Base-by-base conservation (phyloP, 2,888 invertebrate species). In the Choristoneura rosaceana region DNA sequence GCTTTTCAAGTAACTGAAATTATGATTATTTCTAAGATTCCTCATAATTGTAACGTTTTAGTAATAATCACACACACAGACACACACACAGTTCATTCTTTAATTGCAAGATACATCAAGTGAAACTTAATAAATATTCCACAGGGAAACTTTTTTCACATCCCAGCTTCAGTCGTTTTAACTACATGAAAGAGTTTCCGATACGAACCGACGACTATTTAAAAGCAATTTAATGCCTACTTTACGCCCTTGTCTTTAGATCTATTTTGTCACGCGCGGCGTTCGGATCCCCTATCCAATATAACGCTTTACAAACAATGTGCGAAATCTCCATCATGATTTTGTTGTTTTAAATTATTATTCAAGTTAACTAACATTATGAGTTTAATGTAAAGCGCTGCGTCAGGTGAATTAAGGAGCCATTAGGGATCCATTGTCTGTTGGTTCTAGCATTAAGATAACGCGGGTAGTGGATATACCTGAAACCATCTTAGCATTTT, bases 251-350 rank as follows among this genome's bases (percentile, higher is more conserved):
- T 69, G 55, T 25, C 68, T 59, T 60, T 67, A 50, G 62, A 76
- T 77, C 77, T 76, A 76, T 82, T 79, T 76, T 59, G 71, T 77
- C 74, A 76, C 77, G 78, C 77, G 60, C 76, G 74, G 75, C 75
- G 74, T 15, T 43, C 33, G 15, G 65, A 55, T 66, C 50, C 45
- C 17, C 52, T 15, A 33, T 52, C 14, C 10, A 47, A 34, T 4
- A 52, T 10, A 63, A 34, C 34, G n/a, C n/a, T 50, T 64, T 47
- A 2, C 14, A 50, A 50, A 50, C 43, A 62, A 45, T 64, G 50
- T 47, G 25, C 45, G 43, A n/a, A 60, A 15, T 15, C 34, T 59
- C 43, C 34, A n/a, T n/a, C 8, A 59, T 59, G 34, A 47, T 47
- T n/a, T 47, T n/a, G 47, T 47, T 4, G n/a, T 59, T 34, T 34